phyloP scores from a whole-genome alignment of 2,113 vertebrate genomes.

The Pollachius pollachius region DNA sequence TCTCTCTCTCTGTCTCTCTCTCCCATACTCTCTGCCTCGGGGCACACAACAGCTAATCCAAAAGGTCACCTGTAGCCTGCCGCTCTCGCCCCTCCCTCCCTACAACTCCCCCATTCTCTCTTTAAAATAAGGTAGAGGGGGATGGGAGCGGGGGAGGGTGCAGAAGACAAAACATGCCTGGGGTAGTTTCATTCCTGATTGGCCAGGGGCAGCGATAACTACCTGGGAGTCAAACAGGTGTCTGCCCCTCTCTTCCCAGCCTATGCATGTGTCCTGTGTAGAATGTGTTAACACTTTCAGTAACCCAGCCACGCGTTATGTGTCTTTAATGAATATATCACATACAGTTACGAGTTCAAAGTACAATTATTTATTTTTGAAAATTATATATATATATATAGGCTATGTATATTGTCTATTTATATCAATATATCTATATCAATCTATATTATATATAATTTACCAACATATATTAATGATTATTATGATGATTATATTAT shows the following conservation, averaged over 20 bases:
- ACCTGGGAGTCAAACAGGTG: constrained; percentile 34
- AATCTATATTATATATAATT: not conserved
- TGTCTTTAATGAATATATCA: too few relatives aligned
- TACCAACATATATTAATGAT: not conserved
- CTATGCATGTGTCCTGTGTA: not conserved
- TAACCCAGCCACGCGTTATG: too few relatives aligned
- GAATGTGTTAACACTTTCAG: too few relatives aligned
- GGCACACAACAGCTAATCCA: constrained; percentile 61
- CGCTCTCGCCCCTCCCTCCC: constrained; percentile 45
- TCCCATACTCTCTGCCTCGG: constrained; percentile 36
- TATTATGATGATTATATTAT: not conserved
- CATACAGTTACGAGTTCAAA: too few relatives aligned
- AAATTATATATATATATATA: not conserved
- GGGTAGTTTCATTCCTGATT: constrained; percentile 49
- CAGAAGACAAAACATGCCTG: constrained; percentile 37
- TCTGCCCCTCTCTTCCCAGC: constrained; percentile 30
- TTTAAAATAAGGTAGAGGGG: not conserved
- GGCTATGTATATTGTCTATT: not conserved
- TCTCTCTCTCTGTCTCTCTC: constrained; percentile 4
- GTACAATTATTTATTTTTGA: too few relatives aligned
- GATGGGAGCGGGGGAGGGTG: too few relatives aligned
- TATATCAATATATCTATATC: not conserved
- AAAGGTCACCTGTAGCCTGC: constrained; percentile 63
- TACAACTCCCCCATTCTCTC: constrained; percentile 21
- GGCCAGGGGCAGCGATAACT: constrained; percentile 37